Percentiles rank a stretch among this genome's conserved stretches.
Conservation (phyloP, 1,140 invertebrate species). For the Plodia interpunctella region DNA sequence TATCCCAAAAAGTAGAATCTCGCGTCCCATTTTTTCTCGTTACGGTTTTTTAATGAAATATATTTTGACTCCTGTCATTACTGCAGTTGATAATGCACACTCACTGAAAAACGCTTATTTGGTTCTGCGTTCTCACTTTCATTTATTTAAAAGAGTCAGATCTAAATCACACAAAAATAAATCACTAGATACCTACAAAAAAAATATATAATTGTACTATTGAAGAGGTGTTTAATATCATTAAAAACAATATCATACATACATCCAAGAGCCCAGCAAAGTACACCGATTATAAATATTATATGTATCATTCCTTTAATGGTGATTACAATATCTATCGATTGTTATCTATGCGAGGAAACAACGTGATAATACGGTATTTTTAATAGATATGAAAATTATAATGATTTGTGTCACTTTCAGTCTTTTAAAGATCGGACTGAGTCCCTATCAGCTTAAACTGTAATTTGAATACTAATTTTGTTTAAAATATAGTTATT, state of each 20-base stretch:
- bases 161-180: too few relatives aligned
- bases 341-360: conserved; percentile 59
- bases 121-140: background rate
- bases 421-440: too few relatives aligned
- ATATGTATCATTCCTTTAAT: conserved; percentile 32
- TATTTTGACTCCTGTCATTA: background rate
- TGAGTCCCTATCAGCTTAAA: too few relatives aligned
- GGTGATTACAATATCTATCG: conserved; percentile 52
- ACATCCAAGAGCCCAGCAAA: background rate
- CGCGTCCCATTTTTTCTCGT: background rate
- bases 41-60: background rate
- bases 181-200: too few relatives aligned
- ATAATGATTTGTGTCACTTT: too few relatives aligned
- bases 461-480: too few relatives aligned
- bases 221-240: background rate
- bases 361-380: conserved; percentile 32
- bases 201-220: background rate
- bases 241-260: background rate
- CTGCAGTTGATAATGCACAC: background rate
- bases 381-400: background rate
- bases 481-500: too few relatives aligned
- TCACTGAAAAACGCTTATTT: background rate
- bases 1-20: background rate
- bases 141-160: background rate
- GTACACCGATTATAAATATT: conserved; percentile 12